A percentile compares a stretch with the other conserved stretches of the same genome.
Evolutionary conservation across 2,797 vertebrate genomes (phyloP).

Genomic region (Coccyzus lansbergi): DNA sequence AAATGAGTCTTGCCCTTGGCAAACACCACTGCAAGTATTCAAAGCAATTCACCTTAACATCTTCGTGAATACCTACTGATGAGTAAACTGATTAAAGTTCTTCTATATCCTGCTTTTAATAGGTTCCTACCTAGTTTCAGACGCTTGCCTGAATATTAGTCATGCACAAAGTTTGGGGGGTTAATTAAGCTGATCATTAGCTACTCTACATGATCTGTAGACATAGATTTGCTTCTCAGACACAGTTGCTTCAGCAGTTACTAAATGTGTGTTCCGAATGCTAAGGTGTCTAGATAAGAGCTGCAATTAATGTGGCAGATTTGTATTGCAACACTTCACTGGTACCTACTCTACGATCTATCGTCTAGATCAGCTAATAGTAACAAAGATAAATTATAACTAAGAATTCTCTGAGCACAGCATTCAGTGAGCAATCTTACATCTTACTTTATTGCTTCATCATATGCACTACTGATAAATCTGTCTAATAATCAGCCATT

Average conservation of each 20-base stretch:
- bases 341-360: not conserved
- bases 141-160: conserved; percentile 38
- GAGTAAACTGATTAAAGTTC: conserved; percentile 31
- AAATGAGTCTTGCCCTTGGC: conserved; percentile 15
- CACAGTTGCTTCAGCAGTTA: conserved; percentile 7
- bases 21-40: conserved; percentile 25
- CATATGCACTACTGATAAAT: not conserved
- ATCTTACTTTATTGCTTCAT: not conserved
- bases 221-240: conserved; percentile 7
- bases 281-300: not conserved
- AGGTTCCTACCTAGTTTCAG: conserved; percentile 47
- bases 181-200: conserved; percentile 72
- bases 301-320: not conserved
- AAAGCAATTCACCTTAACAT: not conserved
- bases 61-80: not conserved
- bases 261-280: not conserved
- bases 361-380: not conserved
- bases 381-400: not conserved
- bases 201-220: conserved; percentile 52
- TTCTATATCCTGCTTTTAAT: conserved; percentile 45
- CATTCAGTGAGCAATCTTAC: not conserved
- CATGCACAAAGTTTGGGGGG: conserved; percentile 46
- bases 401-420: not conserved
- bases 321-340: not conserved
- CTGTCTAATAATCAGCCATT: not conserved